Evolutionary conservation across 2,888 invertebrate species (phyloP).

Genomic region (Melikaiella ostensackeni): DNA sequence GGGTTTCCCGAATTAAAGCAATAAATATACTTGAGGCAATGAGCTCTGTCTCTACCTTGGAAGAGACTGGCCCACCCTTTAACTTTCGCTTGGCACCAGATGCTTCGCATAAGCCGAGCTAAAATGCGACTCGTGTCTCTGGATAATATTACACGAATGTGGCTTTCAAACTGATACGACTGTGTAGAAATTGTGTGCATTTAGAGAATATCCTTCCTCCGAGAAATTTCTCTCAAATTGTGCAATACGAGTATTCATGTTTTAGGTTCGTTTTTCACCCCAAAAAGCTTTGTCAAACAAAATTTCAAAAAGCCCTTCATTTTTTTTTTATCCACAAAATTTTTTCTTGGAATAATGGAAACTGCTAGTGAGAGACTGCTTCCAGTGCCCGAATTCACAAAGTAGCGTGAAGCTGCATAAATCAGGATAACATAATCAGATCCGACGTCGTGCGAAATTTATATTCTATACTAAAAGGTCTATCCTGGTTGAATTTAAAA

Average conservation of each 20-base stretch:
- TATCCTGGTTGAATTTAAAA: no score
- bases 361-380: no score
- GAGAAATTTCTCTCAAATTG: conserved; percentile 9
- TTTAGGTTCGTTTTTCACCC: neutral
- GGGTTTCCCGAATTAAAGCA: conserved; percentile 64
- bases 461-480: no score
- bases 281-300: no score
- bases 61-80: conserved; percentile 45
- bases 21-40: conserved; percentile 63
- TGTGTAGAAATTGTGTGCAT: conserved; percentile 17
- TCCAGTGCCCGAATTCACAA: no score
- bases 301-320: no score
- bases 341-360: no score
- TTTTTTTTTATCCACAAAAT: no score
- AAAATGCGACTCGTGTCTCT: conserved; percentile 28
- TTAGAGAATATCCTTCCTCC: neutral
- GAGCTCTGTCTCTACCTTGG: conserved; percentile 42
- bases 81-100: conserved; percentile 53
- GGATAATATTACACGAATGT: conserved; percentile 35
- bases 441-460: no score
- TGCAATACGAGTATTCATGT: neutral
- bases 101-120: conserved; percentile 45
- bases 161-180: conserved; percentile 14
- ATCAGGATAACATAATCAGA: no score
- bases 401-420: no score